Base-by-base conservation (phyloP, 2,113 vertebrate species). In the Lagopus muta region DNA sequence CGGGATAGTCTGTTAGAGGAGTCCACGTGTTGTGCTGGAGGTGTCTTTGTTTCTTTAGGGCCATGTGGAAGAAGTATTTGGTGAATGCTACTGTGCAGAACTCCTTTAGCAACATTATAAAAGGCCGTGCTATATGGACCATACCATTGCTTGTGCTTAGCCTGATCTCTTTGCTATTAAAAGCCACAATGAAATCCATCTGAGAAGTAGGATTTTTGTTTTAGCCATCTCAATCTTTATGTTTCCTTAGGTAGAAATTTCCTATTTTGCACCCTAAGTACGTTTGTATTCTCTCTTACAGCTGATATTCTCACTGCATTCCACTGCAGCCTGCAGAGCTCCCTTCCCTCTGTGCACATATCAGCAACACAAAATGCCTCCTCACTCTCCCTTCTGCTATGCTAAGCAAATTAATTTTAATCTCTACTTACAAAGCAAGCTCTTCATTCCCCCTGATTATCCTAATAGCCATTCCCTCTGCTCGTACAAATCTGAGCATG, bases 341-440 rank as follows among this genome's bases (percentile, higher is more conserved):
- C 25, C 42, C 25, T 60, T 89, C 34, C 42, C 8, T 5, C 80
- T 30, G 18, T 3, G 32, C 28, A 11, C 0, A 0, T 34, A 60
- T 14, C 52, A 77, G 61, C 47, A 50, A 21, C 65, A 60, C 12
- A 24, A 67, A 91, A 73, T 1, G 20, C 73, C 58, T 32, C 76
- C 72, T 69, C 20, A 0, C 10, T 25, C 55, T 80, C 70, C 47
- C 32, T 88, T 93, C 92, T 78, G 77, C 93, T 73, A 17, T 40
- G 58, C 52, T 93, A 86, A 75, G 88, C 70, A 72, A 96, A 94
- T 94, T 88, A 86, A 88, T 90, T 88, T 92, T 82, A 77, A 88
- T 84, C 69, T 72, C 24, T 69, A 36, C 66, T 95, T 90, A 65
- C 45, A 92, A 83, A 92, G 70, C 66, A 69, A 90, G 76, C 80